These are phyloP conservation scores for Calameuta filiformis DNA, from an alignment of 2,888 invertebrate species.

Conservation along the genomic window DNA sequence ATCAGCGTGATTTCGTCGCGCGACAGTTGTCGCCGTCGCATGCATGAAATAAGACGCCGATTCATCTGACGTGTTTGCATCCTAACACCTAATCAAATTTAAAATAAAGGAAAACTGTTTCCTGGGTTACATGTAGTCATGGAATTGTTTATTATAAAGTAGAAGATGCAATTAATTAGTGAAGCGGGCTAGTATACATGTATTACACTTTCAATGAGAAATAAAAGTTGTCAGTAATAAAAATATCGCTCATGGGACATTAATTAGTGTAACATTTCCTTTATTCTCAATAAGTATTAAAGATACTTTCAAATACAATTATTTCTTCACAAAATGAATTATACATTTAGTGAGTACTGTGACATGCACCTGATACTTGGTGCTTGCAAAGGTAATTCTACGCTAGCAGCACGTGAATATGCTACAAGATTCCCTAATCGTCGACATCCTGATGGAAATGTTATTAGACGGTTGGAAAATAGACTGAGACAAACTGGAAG, in stretches of 20 bases:
- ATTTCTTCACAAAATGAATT: not conserved
- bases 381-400: not conserved
- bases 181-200: not conserved
- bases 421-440: not conserved
- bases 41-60: no score
- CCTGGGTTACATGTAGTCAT: not conserved
- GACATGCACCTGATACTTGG: not conserved
- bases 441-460: not conserved
- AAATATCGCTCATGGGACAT: not conserved
- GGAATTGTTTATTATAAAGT: not conserved
- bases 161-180: no score
- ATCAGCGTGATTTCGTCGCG: no score
- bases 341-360: not conserved
- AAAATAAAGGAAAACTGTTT: not conserved
- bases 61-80: not conserved
- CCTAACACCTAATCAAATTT: not conserved
- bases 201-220: not conserved
- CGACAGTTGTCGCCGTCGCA: no score
- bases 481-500: not conserved
- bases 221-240: not conserved
- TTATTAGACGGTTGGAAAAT: not conserved
- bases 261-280: not conserved
- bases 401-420: not conserved
- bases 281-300: not conserved
- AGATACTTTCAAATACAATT: not conserved